Base-by-base conservation (phyloP, 1,140 invertebrate genomes). In the Zaprionus camerounensis region DNA sequence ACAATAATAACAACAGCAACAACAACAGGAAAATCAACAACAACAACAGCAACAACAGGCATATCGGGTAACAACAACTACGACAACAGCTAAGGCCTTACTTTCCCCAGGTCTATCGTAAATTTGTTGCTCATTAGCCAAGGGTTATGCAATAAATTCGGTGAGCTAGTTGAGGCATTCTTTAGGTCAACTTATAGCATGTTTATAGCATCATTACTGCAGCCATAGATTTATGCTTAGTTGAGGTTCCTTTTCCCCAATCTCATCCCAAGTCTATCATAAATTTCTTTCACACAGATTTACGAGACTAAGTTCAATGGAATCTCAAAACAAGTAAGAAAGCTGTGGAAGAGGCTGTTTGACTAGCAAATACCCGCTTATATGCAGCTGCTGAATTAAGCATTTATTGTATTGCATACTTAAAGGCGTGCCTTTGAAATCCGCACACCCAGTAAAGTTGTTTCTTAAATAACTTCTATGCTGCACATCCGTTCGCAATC, bases 91-190 rank as follows among this genome's bases (percentile, higher is more conserved):
- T 11, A 7, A 15, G 24, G 6, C 36, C 24, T 34, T 26, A n/a
- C 24, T 34, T 26, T 57, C 22, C 57, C 46, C 67, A 44, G 36
- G 12, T 28, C 31, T 38, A 53, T 62, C 57, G 61, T 70, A 61
- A 70, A 62, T 70, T 62, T 70, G 68, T 44, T 31, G n/a, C 58
- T 62, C 68, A 70, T 62, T 70, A 41, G 49, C 58, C 20, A 13
- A 13, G 15, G 11, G 24, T 22, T 46, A 22, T 15, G 11, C n/a
- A 22, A 53, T 61, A 70, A 62, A 70, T 70, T 28, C 28, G 17
- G 5, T 6, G 20, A 11, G 41, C 41, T 46, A 46, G 41, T 46
- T 22, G 11, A 24, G 46, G 13, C 46, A 12, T 17, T 17, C n/a
- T 49, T 11, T 20, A 49, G 46, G 46, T 49, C 46, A 20, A 49